phyloP scores from a whole-genome alignment of 2,797 vertebrate species.

The Percopsis omiscomaycus region DNA sequence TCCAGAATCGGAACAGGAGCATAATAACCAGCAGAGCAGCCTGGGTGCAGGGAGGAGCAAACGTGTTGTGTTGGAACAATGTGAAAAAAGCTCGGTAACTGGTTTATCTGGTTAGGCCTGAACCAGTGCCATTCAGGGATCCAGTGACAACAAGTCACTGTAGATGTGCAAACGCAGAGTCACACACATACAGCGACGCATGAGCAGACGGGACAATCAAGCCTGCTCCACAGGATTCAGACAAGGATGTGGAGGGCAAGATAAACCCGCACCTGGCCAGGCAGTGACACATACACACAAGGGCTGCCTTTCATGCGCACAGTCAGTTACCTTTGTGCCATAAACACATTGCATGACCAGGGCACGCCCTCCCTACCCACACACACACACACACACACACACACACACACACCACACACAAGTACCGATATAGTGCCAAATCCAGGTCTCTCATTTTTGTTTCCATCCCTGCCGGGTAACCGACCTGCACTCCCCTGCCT shows the following conservation, averaged over 20 bases:
- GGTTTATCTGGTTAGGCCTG: constrained; percentile 79
- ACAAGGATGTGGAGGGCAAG: constrained; percentile 46
- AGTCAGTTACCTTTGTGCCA: constrained; percentile 59
- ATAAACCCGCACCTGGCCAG: constrained; percentile 60
- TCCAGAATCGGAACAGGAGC: constrained; percentile 43
- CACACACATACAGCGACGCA: constrained; percentile 38
- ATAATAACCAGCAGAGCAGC: constrained; percentile 51
- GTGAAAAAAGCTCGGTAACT: constrained; percentile 61
- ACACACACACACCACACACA: constrained; percentile 36
- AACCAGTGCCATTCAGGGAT: constrained; percentile 66
- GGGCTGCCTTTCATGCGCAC: neutral
- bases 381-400: constrained; percentile 45
- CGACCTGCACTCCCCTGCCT: constrained; percentile 38
- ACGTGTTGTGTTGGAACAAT: constrained; percentile 66
- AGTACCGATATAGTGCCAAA: too few relatives aligned
- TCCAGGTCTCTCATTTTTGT: constrained; percentile 57
- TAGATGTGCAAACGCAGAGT: constrained; percentile 55
- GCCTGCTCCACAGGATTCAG: constrained; percentile 65
- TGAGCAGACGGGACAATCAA: constrained; percentile 45
- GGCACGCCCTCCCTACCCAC: constrained; percentile 62
- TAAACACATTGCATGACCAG: constrained; percentile 40
- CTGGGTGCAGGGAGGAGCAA: constrained; percentile 56
- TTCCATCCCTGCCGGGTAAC: constrained; percentile 60
- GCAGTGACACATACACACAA: constrained; percentile 48
- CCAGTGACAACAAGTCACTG: constrained; percentile 61